Conservation (phyloP, 2,797 vertebrate species). For the Dromococcyx pavoninus region DNA sequence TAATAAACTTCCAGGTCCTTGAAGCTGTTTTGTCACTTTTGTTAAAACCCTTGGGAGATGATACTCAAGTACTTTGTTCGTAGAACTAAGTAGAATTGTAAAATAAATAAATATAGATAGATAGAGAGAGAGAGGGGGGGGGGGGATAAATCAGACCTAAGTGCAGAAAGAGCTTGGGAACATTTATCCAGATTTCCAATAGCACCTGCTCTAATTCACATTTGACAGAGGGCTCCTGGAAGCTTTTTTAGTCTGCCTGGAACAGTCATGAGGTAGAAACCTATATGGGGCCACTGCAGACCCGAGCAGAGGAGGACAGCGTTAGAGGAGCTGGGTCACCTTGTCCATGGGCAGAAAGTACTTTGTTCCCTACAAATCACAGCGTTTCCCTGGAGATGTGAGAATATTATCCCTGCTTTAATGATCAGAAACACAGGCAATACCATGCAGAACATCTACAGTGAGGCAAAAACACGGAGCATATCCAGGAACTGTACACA, state of each 20-base stretch:
- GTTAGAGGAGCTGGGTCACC: not conserved
- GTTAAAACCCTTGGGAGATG: not conserved
- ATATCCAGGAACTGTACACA: not conserved
- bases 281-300: not conserved
- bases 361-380: not conserved
- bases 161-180: not conserved
- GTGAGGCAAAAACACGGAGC: not conserved
- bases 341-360: not conserved
- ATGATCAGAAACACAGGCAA: not conserved
- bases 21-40: not conserved
- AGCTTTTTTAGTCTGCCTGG: not conserved
- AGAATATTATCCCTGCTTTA: not conserved
- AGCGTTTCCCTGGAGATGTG: accelerated
- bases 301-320: accelerated
- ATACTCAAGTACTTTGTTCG: not conserved
- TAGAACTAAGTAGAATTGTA: not conserved
- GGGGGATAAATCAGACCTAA: no score
- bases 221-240: not conserved
- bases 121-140: no score
- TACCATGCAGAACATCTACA: accelerated
- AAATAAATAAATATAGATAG: no score
- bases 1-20: not conserved
- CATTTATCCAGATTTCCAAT: accelerated
- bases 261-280: not conserved
- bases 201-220: not conserved